A percentile compares a stretch with the other conserved stretches of the same genome.
Conservation (phyloP, 2,888 invertebrate genomes). For the Drosophila anomalipes region DNA sequence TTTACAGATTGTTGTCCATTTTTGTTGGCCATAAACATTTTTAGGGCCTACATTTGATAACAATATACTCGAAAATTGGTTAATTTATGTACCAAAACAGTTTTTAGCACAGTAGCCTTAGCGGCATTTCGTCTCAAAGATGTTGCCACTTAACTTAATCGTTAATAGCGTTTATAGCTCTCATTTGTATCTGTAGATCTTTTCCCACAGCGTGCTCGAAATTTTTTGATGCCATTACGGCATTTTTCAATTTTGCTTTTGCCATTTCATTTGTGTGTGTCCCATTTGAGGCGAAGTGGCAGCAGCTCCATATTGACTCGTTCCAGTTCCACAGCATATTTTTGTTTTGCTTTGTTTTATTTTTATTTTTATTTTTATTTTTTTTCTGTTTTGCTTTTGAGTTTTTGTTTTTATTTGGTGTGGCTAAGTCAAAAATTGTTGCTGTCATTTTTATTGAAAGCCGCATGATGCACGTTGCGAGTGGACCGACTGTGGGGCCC, state of each 20-base stretch:
- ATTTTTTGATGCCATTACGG: slow-evolving; percentile 51
- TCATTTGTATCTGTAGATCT: slow-evolving; percentile 51
- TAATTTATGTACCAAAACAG: slow-evolving; percentile 26
- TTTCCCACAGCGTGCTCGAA: slow-evolving; percentile 44
- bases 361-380: neutral
- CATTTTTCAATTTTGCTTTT: slow-evolving; percentile 58
- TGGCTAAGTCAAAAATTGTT: slow-evolving; percentile 66
- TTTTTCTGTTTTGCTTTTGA: slow-evolving; percentile 1
- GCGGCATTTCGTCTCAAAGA: slow-evolving; percentile 15
- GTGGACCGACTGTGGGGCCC: slow-evolving; percentile 21
- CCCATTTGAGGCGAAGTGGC: slow-evolving; percentile 40
- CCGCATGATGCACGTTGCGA: slow-evolving; percentile 42
- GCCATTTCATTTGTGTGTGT: slow-evolving; percentile 55
- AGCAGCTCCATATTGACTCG: slow-evolving; percentile 48
- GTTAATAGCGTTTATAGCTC: slow-evolving; percentile 40
- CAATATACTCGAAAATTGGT: slow-evolving; percentile 37
- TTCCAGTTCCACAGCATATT: slow-evolving; percentile 60
- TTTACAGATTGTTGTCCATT: slow-evolving; percentile 16
- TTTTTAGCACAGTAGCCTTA: slow-evolving; percentile 42
- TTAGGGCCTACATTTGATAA: slow-evolving; percentile 36
- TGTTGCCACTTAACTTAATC: slow-evolving; percentile 27
- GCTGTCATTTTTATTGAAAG: slow-evolving; percentile 74
- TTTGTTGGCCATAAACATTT: slow-evolving; percentile 37
- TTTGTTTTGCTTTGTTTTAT: slow-evolving; percentile 25
- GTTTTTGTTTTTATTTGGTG: slow-evolving; percentile 23